These are phyloP conservation scores for Episyrphus balteatus DNA, from an alignment of 1,140 invertebrate species.

Conservation along the genomic window DNA sequence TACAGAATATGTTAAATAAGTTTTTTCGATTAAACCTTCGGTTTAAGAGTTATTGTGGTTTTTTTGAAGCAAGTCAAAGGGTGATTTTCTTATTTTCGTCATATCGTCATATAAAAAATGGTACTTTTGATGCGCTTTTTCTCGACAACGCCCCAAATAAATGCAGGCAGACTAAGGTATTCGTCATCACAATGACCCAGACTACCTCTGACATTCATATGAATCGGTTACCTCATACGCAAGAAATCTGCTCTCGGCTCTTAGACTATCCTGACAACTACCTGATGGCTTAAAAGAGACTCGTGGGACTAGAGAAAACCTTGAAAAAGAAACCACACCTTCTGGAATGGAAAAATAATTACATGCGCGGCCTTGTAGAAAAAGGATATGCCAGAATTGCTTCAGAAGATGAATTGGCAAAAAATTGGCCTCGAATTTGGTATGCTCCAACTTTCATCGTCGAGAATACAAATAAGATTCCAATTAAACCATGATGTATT, in stretches of 20 bases:
- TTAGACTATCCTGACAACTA: slow-evolving; percentile 2
- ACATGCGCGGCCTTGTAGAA: background rate
- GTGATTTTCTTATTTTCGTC: slow-evolving; percentile 3
- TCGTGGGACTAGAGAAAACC: slow-evolving; percentile 3
- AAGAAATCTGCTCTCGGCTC: too few relatives aligned
- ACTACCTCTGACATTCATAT: too few relatives aligned
- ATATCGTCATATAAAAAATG: slow-evolving; percentile 2
- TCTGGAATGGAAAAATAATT: slow-evolving; percentile 1
- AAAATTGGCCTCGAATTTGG: background rate
- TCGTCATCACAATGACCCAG: too few relatives aligned
- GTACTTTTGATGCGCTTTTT: too few relatives aligned
- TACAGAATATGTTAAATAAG: too few relatives aligned
- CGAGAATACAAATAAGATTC: slow-evolving; percentile 6
- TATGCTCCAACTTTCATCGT: slow-evolving; percentile 7
- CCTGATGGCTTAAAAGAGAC: background rate
- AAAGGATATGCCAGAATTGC: slow-evolving; percentile 3
- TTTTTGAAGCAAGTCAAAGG: too few relatives aligned
- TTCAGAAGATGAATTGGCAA: background rate
- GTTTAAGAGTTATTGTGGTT: too few relatives aligned
- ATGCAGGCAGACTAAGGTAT: too few relatives aligned
- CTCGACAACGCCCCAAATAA: too few relatives aligned
- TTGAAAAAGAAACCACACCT: background rate
- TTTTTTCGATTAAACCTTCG: too few relatives aligned
- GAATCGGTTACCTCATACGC: too few relatives aligned
- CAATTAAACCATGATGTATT: slow-evolving; percentile 5